Base-by-base conservation (phyloP, 2,888 invertebrate genomes). In the Andrena chrysosceles region DNA sequence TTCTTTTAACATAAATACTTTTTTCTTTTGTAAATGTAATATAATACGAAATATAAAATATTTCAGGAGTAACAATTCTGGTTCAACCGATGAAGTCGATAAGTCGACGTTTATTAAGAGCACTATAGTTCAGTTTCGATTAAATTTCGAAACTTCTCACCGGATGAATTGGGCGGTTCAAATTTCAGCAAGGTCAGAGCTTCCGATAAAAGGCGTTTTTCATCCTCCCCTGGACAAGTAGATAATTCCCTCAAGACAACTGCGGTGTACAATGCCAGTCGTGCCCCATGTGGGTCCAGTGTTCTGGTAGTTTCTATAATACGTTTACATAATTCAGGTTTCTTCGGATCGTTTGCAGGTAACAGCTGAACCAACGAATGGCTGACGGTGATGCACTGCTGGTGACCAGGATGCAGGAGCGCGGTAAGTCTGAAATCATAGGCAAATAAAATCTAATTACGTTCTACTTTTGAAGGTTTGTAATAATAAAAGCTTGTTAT, bases 321-420 rank as follows among this genome's bases (percentile, higher is more conserved):
- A 77, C 96, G 96, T 75, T 95, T 95, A 85, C 97, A 97, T 94
- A 97, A 96, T 83, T 95, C 95, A 2, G 96, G 94, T 93, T 98
- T 95, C 70, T 96, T 93, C 70, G 96, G 94, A 67, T 96, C 96
- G 70, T 95, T 95, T 2, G 95, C 95, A 54, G 96, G 94, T 67
- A 95, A 94, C 64, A 98, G 93, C 91, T 98, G 98, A 70, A 98
- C 95, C 42, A 98, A 94, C 0, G 97, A 97, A 93, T 98, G 98
- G 89, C 97, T 97, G 8, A 98, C 95, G 0, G 97, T 96, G 90
- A 97, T 97, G 85, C 97, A 95, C 89, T 97, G 97, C 92, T 97
- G 98, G 94, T 98, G 98, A 91, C 97, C 96, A 0, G 97, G 96
- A 94, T 98, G 98, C 75, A 98, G 94, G 88, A 98, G 85, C 16